Evolutionary conservation across 2,888 invertebrate species (phyloP).

Genomic region (Tetranychus truncatus): DNA sequence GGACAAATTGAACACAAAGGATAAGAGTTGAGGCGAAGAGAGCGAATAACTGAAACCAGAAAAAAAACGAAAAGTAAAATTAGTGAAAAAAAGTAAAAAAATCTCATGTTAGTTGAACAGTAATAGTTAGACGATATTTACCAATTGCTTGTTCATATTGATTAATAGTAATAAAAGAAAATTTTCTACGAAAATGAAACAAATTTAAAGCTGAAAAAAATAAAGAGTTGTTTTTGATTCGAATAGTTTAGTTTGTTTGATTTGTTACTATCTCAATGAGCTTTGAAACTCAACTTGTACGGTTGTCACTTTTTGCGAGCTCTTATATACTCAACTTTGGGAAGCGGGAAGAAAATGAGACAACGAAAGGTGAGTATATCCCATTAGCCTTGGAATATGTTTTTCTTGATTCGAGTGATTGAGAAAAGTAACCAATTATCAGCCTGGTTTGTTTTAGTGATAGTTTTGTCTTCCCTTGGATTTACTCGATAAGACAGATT

Average conservation of each 20-base stretch:
- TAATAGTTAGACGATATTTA: neutral
- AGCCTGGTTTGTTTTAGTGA: neutral
- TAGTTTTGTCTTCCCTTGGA: too few species aligned
- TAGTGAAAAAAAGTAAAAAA: neutral
- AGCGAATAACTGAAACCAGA: neutral
- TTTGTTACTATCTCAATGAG: too few species aligned
- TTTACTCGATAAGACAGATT: too few species aligned
- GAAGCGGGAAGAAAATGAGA: neutral
- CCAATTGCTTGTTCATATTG: neutral
- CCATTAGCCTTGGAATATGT: neutral
- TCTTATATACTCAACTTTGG: too few species aligned
- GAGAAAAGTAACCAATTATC: neutral
- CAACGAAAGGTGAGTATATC: neutral
- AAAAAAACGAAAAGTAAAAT: neutral
- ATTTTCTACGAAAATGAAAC: too few species aligned
- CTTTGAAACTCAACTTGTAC: too few species aligned
- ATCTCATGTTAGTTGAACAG: neutral
- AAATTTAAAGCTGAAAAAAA: too few species aligned
- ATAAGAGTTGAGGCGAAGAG: neutral
- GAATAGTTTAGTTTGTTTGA: too few species aligned
- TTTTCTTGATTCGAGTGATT: neutral
- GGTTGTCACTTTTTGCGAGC: too few species aligned
- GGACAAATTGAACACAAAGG: neutral
- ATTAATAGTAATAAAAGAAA: neutral
- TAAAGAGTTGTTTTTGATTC: too few species aligned